Conservation (phyloP, 2,888 invertebrate species). For the Parthenolecanium corni region DNA sequence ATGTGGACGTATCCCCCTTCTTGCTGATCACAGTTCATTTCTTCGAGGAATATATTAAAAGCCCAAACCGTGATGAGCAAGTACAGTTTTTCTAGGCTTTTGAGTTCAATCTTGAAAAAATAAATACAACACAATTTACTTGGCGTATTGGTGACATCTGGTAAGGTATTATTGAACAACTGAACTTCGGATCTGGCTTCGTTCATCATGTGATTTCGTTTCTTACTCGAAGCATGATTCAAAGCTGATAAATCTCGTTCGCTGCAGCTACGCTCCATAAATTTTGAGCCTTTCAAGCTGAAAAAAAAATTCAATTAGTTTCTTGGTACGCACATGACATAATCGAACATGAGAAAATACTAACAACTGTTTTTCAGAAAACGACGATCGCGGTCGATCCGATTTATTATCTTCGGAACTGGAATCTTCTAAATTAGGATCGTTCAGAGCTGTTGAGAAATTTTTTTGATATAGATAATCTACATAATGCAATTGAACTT, state of each 20-base stretch:
- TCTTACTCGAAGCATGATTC: slow-evolving; percentile 10
- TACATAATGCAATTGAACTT: not conserved
- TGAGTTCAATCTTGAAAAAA: too few species aligned
- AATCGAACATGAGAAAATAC: slow-evolving; percentile 18
- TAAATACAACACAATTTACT: slow-evolving; percentile 40
- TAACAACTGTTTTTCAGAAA: slow-evolving; percentile 45
- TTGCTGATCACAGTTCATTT: too few species aligned
- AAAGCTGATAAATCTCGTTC: slow-evolving; percentile 42
- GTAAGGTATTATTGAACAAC: slow-evolving; percentile 26
- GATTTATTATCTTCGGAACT: slow-evolving; percentile 54
- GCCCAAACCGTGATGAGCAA: too few species aligned
- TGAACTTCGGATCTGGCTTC: slow-evolving; percentile 27
- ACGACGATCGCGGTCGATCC: slow-evolving; percentile 45
- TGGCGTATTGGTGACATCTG: slow-evolving; percentile 43
- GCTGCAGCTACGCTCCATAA: slow-evolving; percentile 44
- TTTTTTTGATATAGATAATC: slow-evolving; percentile 4
- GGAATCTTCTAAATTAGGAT: slow-evolving; percentile 62
- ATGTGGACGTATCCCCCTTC: too few species aligned
- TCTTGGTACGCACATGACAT: not conserved
- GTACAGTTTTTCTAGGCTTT: too few species aligned
- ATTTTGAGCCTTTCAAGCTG: slow-evolving; percentile 14
- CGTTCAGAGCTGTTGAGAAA: slow-evolving; percentile 52
- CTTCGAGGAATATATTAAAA: too few species aligned
- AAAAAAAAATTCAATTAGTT: slow-evolving; percentile 32
- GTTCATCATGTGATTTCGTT: slow-evolving; percentile 11